A percentile compares a stretch with the other conserved stretches of the same genome.
Evolutionary conservation across 2,797 vertebrate species (phyloP).

Genomic region (Vireo griseus): DNA sequence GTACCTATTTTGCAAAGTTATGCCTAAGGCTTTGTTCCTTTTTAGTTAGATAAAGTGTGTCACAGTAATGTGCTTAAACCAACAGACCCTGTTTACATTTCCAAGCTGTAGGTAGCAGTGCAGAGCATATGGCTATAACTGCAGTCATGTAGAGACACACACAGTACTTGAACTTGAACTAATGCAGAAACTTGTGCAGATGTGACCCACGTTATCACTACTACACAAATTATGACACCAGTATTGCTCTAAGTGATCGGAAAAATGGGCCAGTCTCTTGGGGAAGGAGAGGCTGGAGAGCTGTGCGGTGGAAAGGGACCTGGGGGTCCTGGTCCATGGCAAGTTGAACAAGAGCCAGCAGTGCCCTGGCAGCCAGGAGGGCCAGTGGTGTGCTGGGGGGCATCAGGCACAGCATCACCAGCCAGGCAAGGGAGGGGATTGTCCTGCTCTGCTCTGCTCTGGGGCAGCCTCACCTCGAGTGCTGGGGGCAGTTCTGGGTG

Average conservation of each 20-base stretch:
- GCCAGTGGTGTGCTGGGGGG: fast-evolving
- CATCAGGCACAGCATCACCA: background rate
- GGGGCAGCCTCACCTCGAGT: fast-evolving
- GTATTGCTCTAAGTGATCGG: fast-evolving
- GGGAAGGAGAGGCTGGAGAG: background rate
- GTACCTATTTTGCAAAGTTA: background rate
- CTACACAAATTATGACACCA: background rate
- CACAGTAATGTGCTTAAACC: background rate
- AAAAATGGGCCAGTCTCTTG: background rate
- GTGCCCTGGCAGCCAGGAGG: background rate
- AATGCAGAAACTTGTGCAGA: background rate
- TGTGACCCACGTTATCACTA: background rate
- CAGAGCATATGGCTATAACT: background rate
- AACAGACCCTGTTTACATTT: background rate
- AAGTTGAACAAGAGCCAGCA: background rate
- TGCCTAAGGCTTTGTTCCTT: constrained; percentile 11
- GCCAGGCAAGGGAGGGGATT: background rate
- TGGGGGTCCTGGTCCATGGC: background rate
- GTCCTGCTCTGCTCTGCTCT: fast-evolving
- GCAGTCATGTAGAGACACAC: background rate
- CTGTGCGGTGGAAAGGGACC: fast-evolving
- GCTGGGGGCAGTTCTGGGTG: fast-evolving
- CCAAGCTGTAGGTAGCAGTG: background rate
- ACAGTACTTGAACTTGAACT: background rate
- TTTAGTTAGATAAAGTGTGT: background rate